phyloP scores from a whole-genome alignment of 1,140 invertebrate genomes.

The Phymorhynchus buccinoides region DNA sequence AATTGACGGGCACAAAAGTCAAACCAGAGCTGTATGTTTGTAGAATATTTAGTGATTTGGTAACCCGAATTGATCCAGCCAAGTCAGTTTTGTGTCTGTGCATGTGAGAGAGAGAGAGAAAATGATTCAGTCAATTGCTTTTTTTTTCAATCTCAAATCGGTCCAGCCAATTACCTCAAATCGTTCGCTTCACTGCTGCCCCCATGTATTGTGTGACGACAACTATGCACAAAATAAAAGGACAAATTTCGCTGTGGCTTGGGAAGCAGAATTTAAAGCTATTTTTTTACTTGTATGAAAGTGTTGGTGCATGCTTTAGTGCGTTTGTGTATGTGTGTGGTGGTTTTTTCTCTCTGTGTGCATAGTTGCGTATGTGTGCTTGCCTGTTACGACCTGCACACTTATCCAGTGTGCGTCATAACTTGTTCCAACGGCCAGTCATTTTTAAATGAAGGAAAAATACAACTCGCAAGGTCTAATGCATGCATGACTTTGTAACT shows the following conservation, averaged over 20 bases:
- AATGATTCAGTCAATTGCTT: too few relatives aligned
- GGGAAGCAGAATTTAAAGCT: not conserved
- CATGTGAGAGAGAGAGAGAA: too few relatives aligned
- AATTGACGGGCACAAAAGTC: not conserved
- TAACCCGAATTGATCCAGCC: not conserved
- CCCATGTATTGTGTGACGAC: not conserved
- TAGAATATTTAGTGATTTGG: not conserved
- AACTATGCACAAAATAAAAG: constrained; percentile 12
- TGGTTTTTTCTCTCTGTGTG: too few relatives aligned
- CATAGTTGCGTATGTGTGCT: too few relatives aligned
- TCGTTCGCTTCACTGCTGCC: not conserved
- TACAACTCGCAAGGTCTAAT: too few relatives aligned
- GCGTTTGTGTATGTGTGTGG: not conserved
- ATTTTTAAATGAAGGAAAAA: too few relatives aligned
- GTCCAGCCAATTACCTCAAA: not conserved
- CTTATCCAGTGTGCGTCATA: not conserved
- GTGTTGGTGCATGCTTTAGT: too few relatives aligned
- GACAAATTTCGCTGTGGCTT: too few relatives aligned
- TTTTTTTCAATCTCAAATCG: too few relatives aligned
- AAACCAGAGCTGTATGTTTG: not conserved
- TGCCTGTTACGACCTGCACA: not conserved
- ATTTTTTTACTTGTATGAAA: not conserved
- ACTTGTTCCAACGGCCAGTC: too few relatives aligned
- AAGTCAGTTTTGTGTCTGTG: too few relatives aligned
- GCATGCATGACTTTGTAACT: too few relatives aligned